Evolutionary conservation across 2,113 vertebrate species (phyloP), one percentile per base, ranked within the genome.

Genomic region (Spheniscus mendiculus): DNA sequence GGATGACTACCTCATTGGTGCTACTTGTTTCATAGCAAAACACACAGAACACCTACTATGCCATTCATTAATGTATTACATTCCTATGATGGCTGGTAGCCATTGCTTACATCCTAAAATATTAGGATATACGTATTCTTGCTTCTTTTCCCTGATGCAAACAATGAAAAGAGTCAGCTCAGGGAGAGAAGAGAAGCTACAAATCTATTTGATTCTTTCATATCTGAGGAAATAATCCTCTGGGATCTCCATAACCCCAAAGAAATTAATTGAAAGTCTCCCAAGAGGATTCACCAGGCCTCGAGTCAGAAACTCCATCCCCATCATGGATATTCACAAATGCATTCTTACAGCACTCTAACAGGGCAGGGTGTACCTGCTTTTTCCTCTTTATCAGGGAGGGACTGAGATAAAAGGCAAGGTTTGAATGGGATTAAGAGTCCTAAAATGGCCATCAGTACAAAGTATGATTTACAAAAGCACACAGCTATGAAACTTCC

Each of bases 401-500:
- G 27, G 15, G 9, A 52, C 25, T 56, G 55, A 62, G 44, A n/a
- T 36, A 70, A 78, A 53, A 86, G 36, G 23, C 34, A 50, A 80
- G 40, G 23, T 42, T 15, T 78, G 38, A 83, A 81, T n/a, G 30
- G 74, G 20, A 71, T 63, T 50, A 62, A 58, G n/a, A 73, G 45
- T 38, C 16, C 55, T 59, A 38, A 49, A 83, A 45, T 5, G 12
- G 85, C 36, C 36, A n/a, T 12, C 27, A 47, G 18, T 58, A 36
- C 18, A 56, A 72, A 42, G 26, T 10, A 29, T 14, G 32, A 71
- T 36, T 71, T 83, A 67, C 38, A 56, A 40, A 83, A 79, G 16
- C 25, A 58, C 0, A 0, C 36, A 65, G 45, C 44, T 42, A 56
- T 9, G 23, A 65, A 83, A 50, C 13, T 45, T 47, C 0, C 1